Conservation (phyloP, 92 coral and sea anemone species). For the Parazoanthus darwini region DNA sequence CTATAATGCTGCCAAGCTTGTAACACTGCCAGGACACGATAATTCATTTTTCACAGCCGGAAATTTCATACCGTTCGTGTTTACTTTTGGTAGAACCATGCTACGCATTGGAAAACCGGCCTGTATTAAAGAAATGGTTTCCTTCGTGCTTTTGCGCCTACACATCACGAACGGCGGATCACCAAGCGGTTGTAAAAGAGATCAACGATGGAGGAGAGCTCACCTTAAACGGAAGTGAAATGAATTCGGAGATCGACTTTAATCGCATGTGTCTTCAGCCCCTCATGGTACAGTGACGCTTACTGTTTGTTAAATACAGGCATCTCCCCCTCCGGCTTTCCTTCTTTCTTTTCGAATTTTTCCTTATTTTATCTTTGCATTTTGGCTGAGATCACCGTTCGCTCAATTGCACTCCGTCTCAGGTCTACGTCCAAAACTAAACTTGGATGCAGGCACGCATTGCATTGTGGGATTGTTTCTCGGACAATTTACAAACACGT, state of each 20-base stretch:
- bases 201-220: conserved; percentile 8
- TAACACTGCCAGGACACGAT: too few relatives aligned
- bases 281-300: conserved; percentile 2
- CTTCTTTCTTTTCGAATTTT: neutral
- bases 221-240: neutral
- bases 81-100: conserved; percentile 14
- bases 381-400: too few relatives aligned
- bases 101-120: neutral
- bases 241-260: conserved; percentile 15
- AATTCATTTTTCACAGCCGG: too few relatives aligned
- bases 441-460: too few relatives aligned
- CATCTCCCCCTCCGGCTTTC: too few relatives aligned
- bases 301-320: too few relatives aligned
- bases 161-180: neutral
- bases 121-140: conserved; percentile 27
- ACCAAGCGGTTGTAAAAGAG: neutral
- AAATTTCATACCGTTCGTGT: neutral
- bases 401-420: too few relatives aligned
- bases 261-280: conserved; percentile 38
- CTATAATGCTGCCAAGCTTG: too few relatives aligned
- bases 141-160: conserved; percentile 25
- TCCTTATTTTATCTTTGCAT: neutral
- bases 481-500: too few relatives aligned
- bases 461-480: too few relatives aligned
- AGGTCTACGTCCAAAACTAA: too few relatives aligned